These are phyloP conservation scores for Drosophila novamexicana DNA, from an alignment of 1,140 invertebrate species.

Conservation along the genomic window DNA sequence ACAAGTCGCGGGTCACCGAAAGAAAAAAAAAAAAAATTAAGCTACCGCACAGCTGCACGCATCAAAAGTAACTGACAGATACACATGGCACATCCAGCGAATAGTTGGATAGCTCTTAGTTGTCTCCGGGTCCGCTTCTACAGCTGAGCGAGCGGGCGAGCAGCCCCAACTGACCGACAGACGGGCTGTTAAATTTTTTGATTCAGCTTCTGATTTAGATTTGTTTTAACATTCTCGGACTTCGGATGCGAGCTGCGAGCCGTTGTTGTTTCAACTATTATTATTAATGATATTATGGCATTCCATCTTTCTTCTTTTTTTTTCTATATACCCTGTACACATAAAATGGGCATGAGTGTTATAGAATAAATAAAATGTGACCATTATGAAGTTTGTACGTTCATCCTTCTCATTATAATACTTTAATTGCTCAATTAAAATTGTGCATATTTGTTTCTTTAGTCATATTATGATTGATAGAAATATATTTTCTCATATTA, in stretches of 20 bases:
- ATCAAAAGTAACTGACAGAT: constrained; percentile 61
- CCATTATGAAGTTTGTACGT: too few relatives aligned
- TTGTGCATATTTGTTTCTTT: too few relatives aligned
- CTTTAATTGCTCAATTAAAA: too few relatives aligned
- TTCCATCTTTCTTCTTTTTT: neutral
- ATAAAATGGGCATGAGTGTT: neutral
- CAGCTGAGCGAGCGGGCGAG: constrained; percentile 12
- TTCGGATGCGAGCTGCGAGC: constrained; percentile 11
- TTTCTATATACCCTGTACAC: constrained; percentile 15
- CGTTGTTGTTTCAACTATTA: constrained; percentile 43
- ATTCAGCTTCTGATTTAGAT: constrained; percentile 47
- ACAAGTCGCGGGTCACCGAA: neutral
- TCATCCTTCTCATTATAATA: too few relatives aligned
- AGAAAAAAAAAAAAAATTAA: neutral
- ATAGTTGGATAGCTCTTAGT: constrained; percentile 8
- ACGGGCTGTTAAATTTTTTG: constrained; percentile 17
- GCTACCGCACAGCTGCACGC: constrained; percentile 64
- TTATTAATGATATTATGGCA: constrained; percentile 69
- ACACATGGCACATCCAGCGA: constrained; percentile 11
- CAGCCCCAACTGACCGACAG: constrained; percentile 5
- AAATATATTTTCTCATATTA: neutral
- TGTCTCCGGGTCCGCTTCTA: constrained; percentile 14
- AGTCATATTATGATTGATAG: too few relatives aligned
- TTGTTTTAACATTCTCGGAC: constrained; percentile 39
- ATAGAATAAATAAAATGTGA: too few relatives aligned